phyloP scores from a whole-genome alignment of 2,113 vertebrate genomes.

The Coreoperca whiteheadi region DNA sequence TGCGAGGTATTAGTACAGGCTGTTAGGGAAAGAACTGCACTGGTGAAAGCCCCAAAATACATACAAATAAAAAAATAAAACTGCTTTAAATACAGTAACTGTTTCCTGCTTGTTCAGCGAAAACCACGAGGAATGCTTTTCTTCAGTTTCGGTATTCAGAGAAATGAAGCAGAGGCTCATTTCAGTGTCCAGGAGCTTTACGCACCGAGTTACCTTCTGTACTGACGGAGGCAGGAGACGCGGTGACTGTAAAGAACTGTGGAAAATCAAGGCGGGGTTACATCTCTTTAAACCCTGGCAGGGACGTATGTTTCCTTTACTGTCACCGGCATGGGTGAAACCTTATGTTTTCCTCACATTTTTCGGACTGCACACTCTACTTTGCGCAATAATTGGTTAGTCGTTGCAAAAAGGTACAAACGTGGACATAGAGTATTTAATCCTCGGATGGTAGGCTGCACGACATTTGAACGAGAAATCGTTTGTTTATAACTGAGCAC shows the following conservation, averaged over 20 bases:
- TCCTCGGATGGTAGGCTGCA: background rate
- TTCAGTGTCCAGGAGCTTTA: constrained; percentile 69
- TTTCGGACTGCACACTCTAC: background rate
- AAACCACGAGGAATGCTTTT: background rate
- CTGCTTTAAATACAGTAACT: constrained; percentile 7
- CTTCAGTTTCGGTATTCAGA: too few relatives aligned
- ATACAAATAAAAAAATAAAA: background rate
- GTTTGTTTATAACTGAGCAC: background rate
- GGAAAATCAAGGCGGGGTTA: constrained; percentile 79
- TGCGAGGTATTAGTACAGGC: constrained; percentile 50
- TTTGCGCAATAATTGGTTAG: background rate
- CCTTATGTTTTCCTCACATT: background rate
- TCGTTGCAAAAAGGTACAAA: background rate
- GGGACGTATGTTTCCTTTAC: constrained; percentile 37
- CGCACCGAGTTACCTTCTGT: constrained; percentile 77
- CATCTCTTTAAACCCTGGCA: constrained; percentile 57
- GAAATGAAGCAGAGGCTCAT: background rate
- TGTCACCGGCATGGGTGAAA: constrained; percentile 8
- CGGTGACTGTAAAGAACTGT: constrained; percentile 55
- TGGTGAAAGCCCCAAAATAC: background rate
- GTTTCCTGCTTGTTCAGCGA: background rate
- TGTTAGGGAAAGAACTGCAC: constrained; percentile 1
- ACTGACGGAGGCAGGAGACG: constrained; percentile 62
- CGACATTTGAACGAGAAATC: background rate
- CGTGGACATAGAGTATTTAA: background rate